Conservation (phyloP, 1,140 invertebrate genomes). For the Ptiloglossa arizonensis region DNA sequence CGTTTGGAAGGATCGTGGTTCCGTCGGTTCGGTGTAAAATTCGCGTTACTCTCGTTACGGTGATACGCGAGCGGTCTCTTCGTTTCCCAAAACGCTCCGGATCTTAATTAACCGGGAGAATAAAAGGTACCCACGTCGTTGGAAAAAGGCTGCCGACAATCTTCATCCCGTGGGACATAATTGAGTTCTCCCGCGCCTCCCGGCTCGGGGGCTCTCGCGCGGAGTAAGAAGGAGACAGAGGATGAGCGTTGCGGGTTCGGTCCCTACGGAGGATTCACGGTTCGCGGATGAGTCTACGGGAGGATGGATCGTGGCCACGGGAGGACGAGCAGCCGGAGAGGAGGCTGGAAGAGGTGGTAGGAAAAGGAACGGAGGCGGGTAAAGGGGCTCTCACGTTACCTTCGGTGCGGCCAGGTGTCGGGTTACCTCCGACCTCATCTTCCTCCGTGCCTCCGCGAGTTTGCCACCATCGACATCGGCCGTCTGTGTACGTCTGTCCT, state of each 20-base stretch:
- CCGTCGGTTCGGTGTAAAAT: no score
- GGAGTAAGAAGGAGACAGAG: background rate
- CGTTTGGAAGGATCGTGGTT: no score
- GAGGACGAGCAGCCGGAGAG: conserved; percentile 58
- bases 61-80: no score
- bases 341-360: conserved; percentile 66
- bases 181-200: conserved; percentile 63
- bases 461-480: conserved; percentile 76
- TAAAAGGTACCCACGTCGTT: background rate
- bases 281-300: conserved; percentile 60
- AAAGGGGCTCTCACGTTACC: conserved; percentile 76
- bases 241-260: conserved; percentile 39
- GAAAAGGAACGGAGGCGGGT: conserved; percentile 60
- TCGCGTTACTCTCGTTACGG: no score
- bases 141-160: conserved; percentile 36
- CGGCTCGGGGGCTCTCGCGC: background rate
- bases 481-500: conserved; percentile 65
- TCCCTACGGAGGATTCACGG: conserved; percentile 52
- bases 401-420: conserved; percentile 75
- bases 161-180: conserved; percentile 59
- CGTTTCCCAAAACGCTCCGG: background rate
- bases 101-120: conserved; percentile 1
- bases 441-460: conserved; percentile 76
- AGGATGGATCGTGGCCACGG: conserved; percentile 55
- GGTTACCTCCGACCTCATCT: conserved; percentile 76